Percentiles rank a stretch among this genome's conserved stretches.
phyloP scores from a whole-genome alignment of 2,888 invertebrate species.

The Melipona beecheii region DNA sequence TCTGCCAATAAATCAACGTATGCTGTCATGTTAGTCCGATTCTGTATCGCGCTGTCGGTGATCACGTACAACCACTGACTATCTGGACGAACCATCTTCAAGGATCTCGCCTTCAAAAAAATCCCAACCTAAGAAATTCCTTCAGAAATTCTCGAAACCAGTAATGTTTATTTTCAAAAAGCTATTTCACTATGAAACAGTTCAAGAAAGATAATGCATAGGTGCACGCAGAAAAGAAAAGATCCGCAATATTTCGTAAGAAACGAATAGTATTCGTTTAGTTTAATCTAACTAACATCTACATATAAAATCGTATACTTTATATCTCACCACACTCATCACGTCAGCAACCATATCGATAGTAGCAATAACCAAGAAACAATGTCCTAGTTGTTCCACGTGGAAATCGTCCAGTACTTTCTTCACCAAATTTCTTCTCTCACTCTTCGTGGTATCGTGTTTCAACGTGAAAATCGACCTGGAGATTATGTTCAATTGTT shows the following conservation, averaged over 20 bases:
- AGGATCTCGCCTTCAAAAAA: slow-evolving; percentile 85
- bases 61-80: slow-evolving; percentile 94
- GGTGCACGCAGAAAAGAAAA: no score
- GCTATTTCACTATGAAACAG: no score
- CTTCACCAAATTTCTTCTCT: slow-evolving; percentile 84
- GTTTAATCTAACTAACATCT: no score
- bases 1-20: slow-evolving; percentile 88
- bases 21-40: slow-evolving; percentile 85
- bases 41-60: slow-evolving; percentile 86
- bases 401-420: slow-evolving; percentile 85
- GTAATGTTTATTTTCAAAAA: no score
- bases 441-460: slow-evolving; percentile 84
- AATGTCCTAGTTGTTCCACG: slow-evolving; percentile 85
- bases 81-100: slow-evolving; percentile 88
- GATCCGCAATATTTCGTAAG: neutral
- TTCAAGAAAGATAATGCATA: no score
- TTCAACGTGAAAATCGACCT: slow-evolving; percentile 86
- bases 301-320: no score
- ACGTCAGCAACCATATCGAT: slow-evolving; percentile 87
- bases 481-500: slow-evolving; percentile 84
- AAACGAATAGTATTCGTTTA: neutral
- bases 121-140: neutral
- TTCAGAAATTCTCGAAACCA: neutral
- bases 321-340: slow-evolving; percentile 86
- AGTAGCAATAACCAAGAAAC: slow-evolving; percentile 88